phyloP scores from a whole-genome alignment of 2,797 vertebrate species.

The Macroramphosus scolopax region DNA sequence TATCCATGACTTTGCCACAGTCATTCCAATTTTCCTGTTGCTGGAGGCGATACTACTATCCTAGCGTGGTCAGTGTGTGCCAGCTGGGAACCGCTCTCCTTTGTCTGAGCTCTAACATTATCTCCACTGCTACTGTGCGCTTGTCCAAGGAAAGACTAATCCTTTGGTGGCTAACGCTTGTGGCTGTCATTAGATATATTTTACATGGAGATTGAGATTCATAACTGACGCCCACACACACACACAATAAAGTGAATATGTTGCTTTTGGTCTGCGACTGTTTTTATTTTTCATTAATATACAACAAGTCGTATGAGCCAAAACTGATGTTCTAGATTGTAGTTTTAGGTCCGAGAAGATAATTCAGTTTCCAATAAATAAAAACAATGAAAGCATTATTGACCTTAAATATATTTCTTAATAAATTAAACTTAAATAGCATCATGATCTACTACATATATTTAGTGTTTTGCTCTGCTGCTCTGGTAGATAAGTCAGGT shows the following conservation, averaged over 20 bases:
- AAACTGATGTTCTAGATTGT: too few relatives aligned
- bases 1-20: conserved; percentile 70
- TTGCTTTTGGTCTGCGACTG: background rate
- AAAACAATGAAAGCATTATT: too few relatives aligned
- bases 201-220: conserved; percentile 3
- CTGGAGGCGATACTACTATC: conserved; percentile 58
- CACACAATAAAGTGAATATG: background rate
- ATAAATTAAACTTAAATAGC: too few relatives aligned
- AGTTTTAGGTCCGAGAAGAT: too few relatives aligned
- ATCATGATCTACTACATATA: too few relatives aligned
- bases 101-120: conserved; percentile 52
- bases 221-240: background rate
- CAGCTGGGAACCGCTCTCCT: conserved; percentile 66
- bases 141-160: conserved; percentile 39
- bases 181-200: conserved; percentile 22
- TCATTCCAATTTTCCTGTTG: conserved; percentile 66
- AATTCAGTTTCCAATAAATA: too few relatives aligned
- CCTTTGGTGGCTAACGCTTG: conserved; percentile 28
- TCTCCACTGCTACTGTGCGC: conserved; percentile 30
- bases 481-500: too few relatives aligned
- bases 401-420: too few relatives aligned
- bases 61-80: conserved; percentile 56
- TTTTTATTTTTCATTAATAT: conserved; percentile 13
- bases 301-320: too few relatives aligned
- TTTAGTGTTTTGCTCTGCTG: too few relatives aligned